phyloP scores from a whole-genome alignment of 2,113 vertebrate genomes.

The Albula glossodonta region DNA sequence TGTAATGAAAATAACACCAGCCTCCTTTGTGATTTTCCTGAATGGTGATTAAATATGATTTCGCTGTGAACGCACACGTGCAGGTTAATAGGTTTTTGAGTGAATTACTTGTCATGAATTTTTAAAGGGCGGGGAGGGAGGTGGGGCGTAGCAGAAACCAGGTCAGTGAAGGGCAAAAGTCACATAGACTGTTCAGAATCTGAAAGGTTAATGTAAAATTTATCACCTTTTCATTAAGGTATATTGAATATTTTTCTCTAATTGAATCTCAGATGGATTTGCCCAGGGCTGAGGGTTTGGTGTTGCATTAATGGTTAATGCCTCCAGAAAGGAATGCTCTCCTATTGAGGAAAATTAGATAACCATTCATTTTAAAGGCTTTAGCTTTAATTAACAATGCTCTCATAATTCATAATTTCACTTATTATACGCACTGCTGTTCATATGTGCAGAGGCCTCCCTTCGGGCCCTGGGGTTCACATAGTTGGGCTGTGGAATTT shows the following conservation, averaged over 20 bases:
- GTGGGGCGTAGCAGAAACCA: conserved; percentile 38
- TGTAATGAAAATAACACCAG: conserved; percentile 19
- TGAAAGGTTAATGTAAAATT: conserved; percentile 59
- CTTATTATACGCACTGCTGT: not conserved
- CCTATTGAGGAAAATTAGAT: conserved; percentile 9
- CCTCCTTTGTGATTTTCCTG: conserved; percentile 11
- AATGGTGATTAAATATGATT: conserved; percentile 38
- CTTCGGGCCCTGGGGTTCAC: not conserved
- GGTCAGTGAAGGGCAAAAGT: conserved; percentile 53
- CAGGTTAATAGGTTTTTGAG: conserved; percentile 40
- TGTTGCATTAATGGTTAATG: conserved; percentile 25
- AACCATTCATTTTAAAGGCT: not conserved
- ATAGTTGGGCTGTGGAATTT: not conserved
- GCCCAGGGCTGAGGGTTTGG: conserved; percentile 34
- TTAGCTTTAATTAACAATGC: conserved; percentile 13
- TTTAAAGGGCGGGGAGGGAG: conserved; percentile 38
- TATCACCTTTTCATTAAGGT: conserved; percentile 51
- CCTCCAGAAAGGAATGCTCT: conserved; percentile 32
- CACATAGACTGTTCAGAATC: conserved; percentile 32
- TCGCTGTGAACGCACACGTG: conserved; percentile 31
- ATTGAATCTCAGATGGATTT: conserved; percentile 52
- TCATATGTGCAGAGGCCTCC: not conserved
- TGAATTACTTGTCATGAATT: conserved; percentile 52
- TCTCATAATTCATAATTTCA: not conserved
- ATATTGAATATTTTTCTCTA: conserved; percentile 50